phyloP scores from a whole-genome alignment of 2,113 vertebrate species.

The Protobothrops flavoviridis region DNA sequence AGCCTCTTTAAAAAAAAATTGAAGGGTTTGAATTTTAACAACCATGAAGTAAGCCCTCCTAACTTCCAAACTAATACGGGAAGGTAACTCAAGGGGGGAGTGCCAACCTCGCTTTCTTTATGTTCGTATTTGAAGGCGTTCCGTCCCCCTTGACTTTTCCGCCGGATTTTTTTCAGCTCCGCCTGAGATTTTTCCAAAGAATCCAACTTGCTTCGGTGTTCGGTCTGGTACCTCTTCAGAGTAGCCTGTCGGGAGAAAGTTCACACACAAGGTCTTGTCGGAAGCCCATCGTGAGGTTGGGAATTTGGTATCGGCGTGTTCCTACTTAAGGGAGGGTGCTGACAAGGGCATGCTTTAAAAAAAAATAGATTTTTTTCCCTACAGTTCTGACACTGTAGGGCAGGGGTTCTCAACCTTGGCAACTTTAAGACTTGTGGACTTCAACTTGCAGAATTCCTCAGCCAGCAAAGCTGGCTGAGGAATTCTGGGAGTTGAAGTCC shows the following conservation, averaged over 20 bases:
- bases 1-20: neutral
- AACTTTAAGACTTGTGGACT: no score
- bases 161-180: constrained; percentile 91
- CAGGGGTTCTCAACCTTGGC: no score
- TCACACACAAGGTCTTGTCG: neutral
- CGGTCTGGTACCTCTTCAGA: constrained; percentile 91
- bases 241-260: constrained; percentile 81
- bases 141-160: constrained; percentile 91
- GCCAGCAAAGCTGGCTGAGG: no score
- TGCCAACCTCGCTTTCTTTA: constrained; percentile 89
- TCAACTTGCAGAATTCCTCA: no score
- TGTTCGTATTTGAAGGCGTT: constrained; percentile 85
- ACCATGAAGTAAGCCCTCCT: neutral
- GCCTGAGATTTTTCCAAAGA: constrained; percentile 90
- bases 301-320: neutral
- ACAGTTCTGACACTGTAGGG: neutral
- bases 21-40: neutral
- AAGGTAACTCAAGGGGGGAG: accelerated
- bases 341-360: neutral
- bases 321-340: neutral
- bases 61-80: neutral
- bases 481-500: no score
- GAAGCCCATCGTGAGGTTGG: no score
- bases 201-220: constrained; percentile 88
- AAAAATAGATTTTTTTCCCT: neutral